phyloP scores from a whole-genome alignment of 2,888 invertebrate genomes.

The Liodrosophila aerea region DNA sequence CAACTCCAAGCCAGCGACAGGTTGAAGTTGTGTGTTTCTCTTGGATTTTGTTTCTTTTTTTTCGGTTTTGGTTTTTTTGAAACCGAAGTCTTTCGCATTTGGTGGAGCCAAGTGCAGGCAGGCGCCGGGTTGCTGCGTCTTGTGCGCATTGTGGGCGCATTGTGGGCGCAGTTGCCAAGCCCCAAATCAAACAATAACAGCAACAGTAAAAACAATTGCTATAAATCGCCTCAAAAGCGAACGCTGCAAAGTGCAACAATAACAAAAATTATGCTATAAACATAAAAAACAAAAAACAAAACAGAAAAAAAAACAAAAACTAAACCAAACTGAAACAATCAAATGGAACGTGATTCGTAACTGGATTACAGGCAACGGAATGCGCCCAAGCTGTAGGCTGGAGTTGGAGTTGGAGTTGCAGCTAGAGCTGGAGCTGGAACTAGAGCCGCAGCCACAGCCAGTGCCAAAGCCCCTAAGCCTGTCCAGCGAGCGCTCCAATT shows the following conservation, averaged over 20 bases:
- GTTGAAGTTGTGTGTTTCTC: conserved; percentile 47
- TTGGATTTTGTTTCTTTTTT: conserved; percentile 29
- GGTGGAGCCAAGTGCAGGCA: conserved; percentile 50
- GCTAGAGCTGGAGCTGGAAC: neutral
- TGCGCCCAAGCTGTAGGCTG: conserved; percentile 20
- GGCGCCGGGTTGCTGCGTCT: conserved; percentile 29
- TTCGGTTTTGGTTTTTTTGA: neutral
- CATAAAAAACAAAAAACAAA: conserved; percentile 23
- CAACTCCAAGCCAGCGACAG: conserved; percentile 64
- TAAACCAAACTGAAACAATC: conserved; percentile 47
- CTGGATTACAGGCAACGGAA: conserved; percentile 46
- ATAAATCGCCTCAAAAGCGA: conserved; percentile 27
- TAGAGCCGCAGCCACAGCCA: neutral
- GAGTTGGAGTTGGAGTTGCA: neutral
- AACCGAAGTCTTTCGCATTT: conserved; percentile 9
- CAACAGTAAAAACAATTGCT: conserved; percentile 12
- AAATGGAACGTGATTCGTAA: conserved; percentile 64
- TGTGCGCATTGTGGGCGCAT: conserved; percentile 13
- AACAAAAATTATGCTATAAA: conserved; percentile 49
- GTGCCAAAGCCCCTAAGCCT: conserved; percentile 33
- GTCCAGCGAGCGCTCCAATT: conserved; percentile 59
- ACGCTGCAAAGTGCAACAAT: conserved; percentile 46
- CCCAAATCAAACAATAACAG: conserved; percentile 26
- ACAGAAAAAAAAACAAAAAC: conserved; percentile 17
- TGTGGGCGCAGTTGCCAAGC: conserved; percentile 55